phyloP scores from a whole-genome alignment of 1,140 invertebrate genomes.

The Eurosta solidaginis region DNA sequence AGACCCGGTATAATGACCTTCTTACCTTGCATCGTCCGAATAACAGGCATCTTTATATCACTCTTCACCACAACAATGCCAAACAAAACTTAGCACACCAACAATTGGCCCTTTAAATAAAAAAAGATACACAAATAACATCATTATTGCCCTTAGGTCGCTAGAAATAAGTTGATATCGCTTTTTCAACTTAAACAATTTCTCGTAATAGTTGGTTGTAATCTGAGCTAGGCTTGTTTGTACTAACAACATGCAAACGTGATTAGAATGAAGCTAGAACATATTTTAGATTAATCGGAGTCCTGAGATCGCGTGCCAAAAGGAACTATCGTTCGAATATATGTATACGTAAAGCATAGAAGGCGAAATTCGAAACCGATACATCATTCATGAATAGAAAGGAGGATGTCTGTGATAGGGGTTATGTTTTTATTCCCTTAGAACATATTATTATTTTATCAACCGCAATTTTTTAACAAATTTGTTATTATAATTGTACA shows the following conservation, averaged over 20 bases:
- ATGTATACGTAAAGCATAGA: too few relatives aligned
- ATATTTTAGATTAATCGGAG: not conserved
- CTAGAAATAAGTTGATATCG: not conserved
- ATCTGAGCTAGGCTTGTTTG: not conserved
- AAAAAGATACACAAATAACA: not conserved
- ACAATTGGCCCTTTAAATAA: not conserved
- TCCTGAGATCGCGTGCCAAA: not conserved
- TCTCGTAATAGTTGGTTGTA: not conserved
- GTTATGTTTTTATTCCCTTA: not conserved
- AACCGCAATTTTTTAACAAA: constrained; percentile 31
- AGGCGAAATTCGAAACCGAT: too few relatives aligned
- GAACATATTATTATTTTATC: not conserved
- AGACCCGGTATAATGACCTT: too few relatives aligned
- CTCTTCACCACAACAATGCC: too few relatives aligned
- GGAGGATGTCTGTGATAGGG: too few relatives aligned
- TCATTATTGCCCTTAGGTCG: not conserved
- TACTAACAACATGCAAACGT: not conserved
- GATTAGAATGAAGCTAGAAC: not conserved
- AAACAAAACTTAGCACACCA: not conserved
- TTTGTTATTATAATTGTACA: constrained; percentile 32
- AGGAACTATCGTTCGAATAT: too few relatives aligned
- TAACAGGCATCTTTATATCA: too few relatives aligned
- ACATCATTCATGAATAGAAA: too few relatives aligned
- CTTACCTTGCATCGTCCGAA: too few relatives aligned
- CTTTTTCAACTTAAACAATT: not conserved